phyloP scores from a whole-genome alignment of 2,888 invertebrate genomes.

The Pecten maximus region DNA sequence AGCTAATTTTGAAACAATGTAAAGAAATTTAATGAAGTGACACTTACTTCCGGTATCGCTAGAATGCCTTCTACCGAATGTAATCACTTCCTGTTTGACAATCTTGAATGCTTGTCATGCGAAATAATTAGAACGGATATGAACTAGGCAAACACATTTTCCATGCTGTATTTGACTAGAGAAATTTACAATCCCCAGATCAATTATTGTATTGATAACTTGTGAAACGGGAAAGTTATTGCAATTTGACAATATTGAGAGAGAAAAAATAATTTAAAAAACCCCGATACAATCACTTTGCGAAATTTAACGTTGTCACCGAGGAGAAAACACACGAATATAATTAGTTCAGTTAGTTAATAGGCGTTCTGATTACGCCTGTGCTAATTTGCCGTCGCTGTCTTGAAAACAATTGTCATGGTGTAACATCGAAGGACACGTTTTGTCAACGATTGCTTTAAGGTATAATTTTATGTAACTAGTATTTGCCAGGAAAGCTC shows the following conservation, averaged over 20 bases:
- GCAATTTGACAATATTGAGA: background rate
- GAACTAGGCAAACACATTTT: background rate
- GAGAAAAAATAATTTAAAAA: too few relatives aligned
- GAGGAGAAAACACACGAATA: background rate
- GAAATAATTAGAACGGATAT: background rate
- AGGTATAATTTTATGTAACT: background rate
- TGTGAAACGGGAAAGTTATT: background rate
- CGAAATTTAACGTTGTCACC: background rate
- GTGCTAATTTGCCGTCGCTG: background rate
- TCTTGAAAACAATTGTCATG: background rate
- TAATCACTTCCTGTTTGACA: background rate
- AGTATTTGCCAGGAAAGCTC: background rate
- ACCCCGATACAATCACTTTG: background rate
- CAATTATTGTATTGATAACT: background rate
- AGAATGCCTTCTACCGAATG: too few relatives aligned
- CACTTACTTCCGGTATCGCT: too few relatives aligned
- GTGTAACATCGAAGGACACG: background rate
- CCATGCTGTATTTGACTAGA: background rate
- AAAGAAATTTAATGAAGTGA: too few relatives aligned
- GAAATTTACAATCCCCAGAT: background rate
- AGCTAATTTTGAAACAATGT: too few relatives aligned
- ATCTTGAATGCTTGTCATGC: background rate
- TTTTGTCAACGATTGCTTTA: background rate
- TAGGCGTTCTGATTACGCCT: background rate
- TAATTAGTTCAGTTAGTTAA: background rate